Evolutionary conservation across 1,140 invertebrate species (phyloP), one percentile per base, ranked within the genome.

Genomic region (Dufourea novaeangliae): DNA sequence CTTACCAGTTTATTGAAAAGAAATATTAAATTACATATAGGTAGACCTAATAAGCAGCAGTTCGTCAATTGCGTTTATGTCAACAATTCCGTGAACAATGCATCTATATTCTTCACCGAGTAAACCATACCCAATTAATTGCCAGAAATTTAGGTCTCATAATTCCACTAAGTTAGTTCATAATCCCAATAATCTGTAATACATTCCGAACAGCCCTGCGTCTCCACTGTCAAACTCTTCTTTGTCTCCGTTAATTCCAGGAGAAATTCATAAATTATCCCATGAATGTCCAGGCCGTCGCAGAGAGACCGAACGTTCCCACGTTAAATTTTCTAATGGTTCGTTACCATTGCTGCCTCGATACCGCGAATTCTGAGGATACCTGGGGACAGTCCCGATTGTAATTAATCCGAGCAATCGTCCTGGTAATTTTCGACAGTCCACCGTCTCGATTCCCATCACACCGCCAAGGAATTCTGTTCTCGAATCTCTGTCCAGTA

Each of bases 401-500:
- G 41, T 67, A 61, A n/a, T 52, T 68, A 56, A 44, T 56, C 41
- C 46, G 37, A 20, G 56, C 46, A 29, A 64, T 29, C 39, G 46
- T 20, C 20, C 4, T 46, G 34, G 14, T 25, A 68, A 80, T 80
- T 75, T 63, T 62, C 64, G 14, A 27, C 63, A 25, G 22, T 44
- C 50, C 46, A 44, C 41, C 34, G 57, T 82, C 71, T 68, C 46
- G 57, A 63, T 63, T 64, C 57, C 64, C 32, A 69, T 82, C 73
- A 62, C 46, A 56, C 56, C 37, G 32, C 41, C 41, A 12, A 41
- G 54, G 71, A 80, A 67, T 37, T 54, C 22, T 46, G 78, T 81
- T 78, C 70, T 75, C 63, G 57, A 69, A 71, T 82, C 75, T 62
- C 71, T 59, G 70, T 75, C 54, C 64, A 67, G 67, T 75, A 39